These are phyloP conservation scores for Periplaneta americana DNA, from an alignment of 1,140 invertebrate genomes.

Conservation along the genomic window DNA sequence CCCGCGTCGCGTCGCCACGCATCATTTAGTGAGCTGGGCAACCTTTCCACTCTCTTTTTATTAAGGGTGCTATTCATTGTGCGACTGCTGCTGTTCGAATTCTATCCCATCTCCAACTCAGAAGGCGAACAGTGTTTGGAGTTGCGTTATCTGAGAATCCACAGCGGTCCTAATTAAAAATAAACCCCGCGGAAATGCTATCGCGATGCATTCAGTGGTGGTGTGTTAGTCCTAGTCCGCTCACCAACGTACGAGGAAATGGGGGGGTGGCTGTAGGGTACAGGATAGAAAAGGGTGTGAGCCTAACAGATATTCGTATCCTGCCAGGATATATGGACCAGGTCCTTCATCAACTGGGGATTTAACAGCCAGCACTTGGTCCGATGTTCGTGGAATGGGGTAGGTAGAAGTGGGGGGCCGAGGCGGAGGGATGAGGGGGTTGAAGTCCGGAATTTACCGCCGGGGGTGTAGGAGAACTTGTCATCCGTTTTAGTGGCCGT, in stretches of 20 bases:
- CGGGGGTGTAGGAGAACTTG: neutral
- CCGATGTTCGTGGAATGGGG: neutral
- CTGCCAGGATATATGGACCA: conserved; percentile 4
- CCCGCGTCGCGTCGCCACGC: too few species aligned
- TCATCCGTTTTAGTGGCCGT: neutral
- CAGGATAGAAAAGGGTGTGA: neutral
- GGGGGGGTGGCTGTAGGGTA: neutral
- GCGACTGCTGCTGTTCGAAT: neutral
- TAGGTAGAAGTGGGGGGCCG: neutral
- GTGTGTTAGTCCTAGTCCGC: neutral
- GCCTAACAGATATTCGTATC: neutral
- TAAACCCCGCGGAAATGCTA: conserved; percentile 12
- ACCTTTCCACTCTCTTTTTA: neutral
- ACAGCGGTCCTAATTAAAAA: conserved; percentile 13
- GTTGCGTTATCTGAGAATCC: conserved; percentile 11
- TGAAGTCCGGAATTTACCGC: conserved; percentile 4
- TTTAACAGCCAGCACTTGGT: conserved; percentile 1
- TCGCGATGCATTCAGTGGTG: neutral
- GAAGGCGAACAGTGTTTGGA: conserved; percentile 1
- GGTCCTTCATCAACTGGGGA: conserved; percentile 6
- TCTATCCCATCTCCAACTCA: neutral
- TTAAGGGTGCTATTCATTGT: neutral
- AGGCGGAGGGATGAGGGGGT: neutral
- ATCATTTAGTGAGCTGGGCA: neutral
- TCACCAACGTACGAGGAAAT: neutral